Base-by-base conservation (phyloP, 2,888 invertebrate species). In the Pristionchus japonicus region DNA sequence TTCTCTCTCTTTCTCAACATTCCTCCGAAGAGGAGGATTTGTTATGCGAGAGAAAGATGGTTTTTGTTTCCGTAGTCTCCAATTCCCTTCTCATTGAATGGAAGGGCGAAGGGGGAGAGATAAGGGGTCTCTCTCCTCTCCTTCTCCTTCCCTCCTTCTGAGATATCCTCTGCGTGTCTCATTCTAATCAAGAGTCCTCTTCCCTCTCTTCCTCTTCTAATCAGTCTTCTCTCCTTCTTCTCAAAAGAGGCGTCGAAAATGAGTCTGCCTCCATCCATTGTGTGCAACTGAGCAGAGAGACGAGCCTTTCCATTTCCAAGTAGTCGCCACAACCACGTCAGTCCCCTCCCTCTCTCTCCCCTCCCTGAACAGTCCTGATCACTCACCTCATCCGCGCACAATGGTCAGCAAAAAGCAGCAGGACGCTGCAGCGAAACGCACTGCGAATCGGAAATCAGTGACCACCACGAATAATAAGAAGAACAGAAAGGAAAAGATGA, bases 151-250 rank as follows among this genome's bases (percentile, higher is more conserved):
- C 82, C 82, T 83, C 82, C 34, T 43, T 83, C 82, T 31, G 49
- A 52, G 49, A 52, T 52, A 31, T 40, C 43, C 82, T 20, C 49
- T 49, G 27, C 82, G 82, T 83, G 82, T 34, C 43, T 52, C 43
- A 52, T 83, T 83, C 82, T 83, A 83, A 83, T 83, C 82, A 83
- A 83, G 82, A 83, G 82, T 83, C 82, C 49, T 80, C 80, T 13
- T 40, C 20, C 40, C 43, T 49, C 47, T 49, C 23, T 47, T 47
- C 7, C 23, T 37, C 37, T 70, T 52, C 82, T 83, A 83, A 83
- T 83, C 49, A 83, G 40, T 52, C 82, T 83, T 52, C 82, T n/a
- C 49, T 47, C 37, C 15, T 47, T 49, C 27, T n/a, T 47, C 27
- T 23, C 34, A 83, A 83, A 52, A 49, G 82, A 57, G 82, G 82